Percentiles rank a stretch among this genome's conserved stretches.
These are phyloP conservation scores for Dipodomys merriami DNA, from an alignment of 2,113 vertebrate genomes.

Conservation along the genomic window DNA sequence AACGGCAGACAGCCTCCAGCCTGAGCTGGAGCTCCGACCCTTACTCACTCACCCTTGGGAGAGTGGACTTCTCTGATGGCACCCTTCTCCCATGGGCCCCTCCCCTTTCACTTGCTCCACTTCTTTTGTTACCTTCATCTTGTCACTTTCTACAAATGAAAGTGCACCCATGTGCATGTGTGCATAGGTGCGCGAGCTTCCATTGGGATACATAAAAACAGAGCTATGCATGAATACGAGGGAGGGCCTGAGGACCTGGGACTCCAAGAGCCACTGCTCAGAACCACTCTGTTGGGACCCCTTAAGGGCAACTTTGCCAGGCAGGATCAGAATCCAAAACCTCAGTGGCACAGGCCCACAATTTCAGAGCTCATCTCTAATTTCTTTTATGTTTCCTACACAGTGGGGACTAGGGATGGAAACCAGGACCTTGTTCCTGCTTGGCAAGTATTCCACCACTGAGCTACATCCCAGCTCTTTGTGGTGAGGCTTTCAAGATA, in stretches of 20 bases:
- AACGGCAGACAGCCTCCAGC: background rate
- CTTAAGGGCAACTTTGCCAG: background rate
- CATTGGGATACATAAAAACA: accelerated
- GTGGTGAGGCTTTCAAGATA: background rate
- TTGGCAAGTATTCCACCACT: too few relatives aligned
- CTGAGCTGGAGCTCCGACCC: background rate
- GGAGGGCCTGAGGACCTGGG: too few relatives aligned
- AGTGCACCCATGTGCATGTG: background rate
- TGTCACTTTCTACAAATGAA: background rate
- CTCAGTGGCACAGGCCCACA: background rate
- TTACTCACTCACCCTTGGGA: background rate
- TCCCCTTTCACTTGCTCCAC: background rate
- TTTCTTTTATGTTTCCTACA: constrained; percentile 36
- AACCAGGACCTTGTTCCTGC: too few relatives aligned
- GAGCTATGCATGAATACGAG: background rate
- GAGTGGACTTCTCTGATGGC: background rate
- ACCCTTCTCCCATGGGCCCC: background rate
- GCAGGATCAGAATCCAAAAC: constrained; percentile 4
- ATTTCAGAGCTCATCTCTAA: background rate
- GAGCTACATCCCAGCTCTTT: background rate
- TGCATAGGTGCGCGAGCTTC: too few relatives aligned
- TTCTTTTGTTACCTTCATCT: background rate
- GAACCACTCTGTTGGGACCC: too few relatives aligned
- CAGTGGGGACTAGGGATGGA: background rate
- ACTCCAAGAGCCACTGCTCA: background rate